phyloP scores from a whole-genome alignment of 2,113 vertebrate genomes.

The Cnemophilus loriae region DNA sequence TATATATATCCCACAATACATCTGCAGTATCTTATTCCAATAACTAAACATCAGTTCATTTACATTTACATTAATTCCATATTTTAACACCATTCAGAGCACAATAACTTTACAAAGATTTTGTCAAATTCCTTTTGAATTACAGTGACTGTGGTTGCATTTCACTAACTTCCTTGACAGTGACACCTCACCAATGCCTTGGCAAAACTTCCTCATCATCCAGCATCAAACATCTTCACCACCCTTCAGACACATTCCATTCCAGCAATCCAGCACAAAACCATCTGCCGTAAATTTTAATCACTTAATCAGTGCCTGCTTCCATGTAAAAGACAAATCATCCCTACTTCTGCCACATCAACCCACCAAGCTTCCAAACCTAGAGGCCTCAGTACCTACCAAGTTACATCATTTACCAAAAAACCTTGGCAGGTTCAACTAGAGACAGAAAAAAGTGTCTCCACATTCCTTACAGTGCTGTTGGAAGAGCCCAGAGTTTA shows the following conservation, averaged over 20 bases:
- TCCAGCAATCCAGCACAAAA: not conserved
- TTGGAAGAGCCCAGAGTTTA: not conserved
- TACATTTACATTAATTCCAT: constrained; percentile 29
- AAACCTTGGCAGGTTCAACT: not conserved
- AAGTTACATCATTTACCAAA: not conserved
- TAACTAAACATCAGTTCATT: constrained; percentile 1
- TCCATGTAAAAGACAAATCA: not conserved
- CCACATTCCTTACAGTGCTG: fast-evolving
- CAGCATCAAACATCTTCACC: not conserved
- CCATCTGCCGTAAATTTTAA: not conserved
- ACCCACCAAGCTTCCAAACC: not conserved
- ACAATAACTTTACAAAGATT: constrained; percentile 2
- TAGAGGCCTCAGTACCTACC: not conserved
- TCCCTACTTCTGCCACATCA: not conserved
- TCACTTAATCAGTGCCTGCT: not conserved
- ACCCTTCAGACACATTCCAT: constrained; percentile 11
- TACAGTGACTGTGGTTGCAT: not conserved
- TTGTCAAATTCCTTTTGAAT: not conserved
- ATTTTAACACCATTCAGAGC: constrained; percentile 1
- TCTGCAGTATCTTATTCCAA: not conserved
- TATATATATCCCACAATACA: constrained; percentile 3
- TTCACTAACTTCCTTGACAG: not conserved
- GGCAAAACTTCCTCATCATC: not conserved
- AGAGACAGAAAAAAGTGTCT: not conserved
- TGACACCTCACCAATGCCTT: not conserved